Conservation (phyloP, 1,140 invertebrate genomes). For the Atta cephalotes region DNA sequence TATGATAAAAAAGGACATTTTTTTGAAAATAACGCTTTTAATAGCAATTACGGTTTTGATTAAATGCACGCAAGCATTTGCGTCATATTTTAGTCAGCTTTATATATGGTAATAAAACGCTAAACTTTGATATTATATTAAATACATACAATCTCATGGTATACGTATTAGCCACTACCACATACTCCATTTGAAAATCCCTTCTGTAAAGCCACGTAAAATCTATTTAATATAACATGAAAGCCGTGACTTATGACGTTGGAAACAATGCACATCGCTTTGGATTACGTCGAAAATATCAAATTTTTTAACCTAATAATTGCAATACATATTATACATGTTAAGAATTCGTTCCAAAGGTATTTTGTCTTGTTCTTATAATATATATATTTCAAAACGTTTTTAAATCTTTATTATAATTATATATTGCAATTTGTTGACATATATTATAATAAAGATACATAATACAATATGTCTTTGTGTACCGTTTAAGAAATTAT, state of each 20-base stretch:
- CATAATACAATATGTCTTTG: neutral
- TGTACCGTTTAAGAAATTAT: neutral
- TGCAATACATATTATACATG: neutral
- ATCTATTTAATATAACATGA: constrained; percentile 68
- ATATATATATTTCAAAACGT: neutral
- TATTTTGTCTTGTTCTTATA: neutral
- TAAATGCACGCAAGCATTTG: constrained; percentile 7
- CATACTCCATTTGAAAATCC: neutral
- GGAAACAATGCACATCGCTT: constrained; percentile 50
- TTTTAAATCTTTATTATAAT: neutral
- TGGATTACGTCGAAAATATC: constrained; percentile 47
- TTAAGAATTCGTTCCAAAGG: neutral
- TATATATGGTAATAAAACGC: constrained; percentile 1
- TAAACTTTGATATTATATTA: constrained; percentile 63
- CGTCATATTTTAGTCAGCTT: constrained; percentile 40
- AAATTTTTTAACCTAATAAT: constrained; percentile 9
- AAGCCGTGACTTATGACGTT: constrained; percentile 45
- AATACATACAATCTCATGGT: constrained; percentile 51
- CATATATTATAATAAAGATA: neutral
- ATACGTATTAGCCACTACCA: constrained; percentile 2
- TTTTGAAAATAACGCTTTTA: neutral
- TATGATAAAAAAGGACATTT: neutral
- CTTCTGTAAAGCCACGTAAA: constrained; percentile 47
- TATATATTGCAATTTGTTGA: neutral
- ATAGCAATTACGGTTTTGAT: constrained; percentile 15